Evolutionary conservation across 2,113 vertebrate species (phyloP).

Genomic region (Vicugna pacos): DNA sequence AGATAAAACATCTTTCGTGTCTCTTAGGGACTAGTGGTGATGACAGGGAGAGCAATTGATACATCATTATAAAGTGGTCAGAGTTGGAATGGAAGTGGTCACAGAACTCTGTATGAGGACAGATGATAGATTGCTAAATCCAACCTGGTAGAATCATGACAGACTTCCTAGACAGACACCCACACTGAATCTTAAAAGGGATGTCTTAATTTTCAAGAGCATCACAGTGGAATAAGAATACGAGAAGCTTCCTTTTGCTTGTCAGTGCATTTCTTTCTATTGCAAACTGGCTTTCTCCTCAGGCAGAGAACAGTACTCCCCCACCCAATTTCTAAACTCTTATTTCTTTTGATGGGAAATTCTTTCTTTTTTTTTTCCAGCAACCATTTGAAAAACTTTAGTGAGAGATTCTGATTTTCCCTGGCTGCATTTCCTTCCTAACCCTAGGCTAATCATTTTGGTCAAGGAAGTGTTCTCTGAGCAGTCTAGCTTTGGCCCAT

Average conservation of each 20-base stretch:
- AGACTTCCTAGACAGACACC: neutral
- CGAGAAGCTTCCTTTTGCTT: neutral
- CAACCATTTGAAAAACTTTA: neutral
- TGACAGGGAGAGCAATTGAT: neutral
- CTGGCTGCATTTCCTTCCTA: neutral
- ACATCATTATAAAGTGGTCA: neutral
- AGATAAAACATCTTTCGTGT: neutral
- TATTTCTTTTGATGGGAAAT: neutral
- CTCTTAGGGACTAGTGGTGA: neutral
- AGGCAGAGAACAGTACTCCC: neutral
- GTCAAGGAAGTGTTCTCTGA: neutral
- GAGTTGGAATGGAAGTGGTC: neutral
- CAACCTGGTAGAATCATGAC: neutral
- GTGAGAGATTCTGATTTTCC: neutral
- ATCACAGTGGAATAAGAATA: fast-evolving
- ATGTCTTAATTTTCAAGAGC: neutral
- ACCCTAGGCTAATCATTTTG: neutral
- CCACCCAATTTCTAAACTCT: neutral
- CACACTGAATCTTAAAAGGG: neutral
- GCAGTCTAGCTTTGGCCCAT: neutral
- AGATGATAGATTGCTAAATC: neutral
- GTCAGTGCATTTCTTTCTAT: neutral
- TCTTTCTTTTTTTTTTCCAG: neutral
- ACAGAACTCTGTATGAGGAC: neutral
- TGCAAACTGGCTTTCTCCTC: neutral